Evolutionary conservation across 2,797 vertebrate genomes (phyloP), one percentile per base, ranked within the genome.

Genomic region (Acanthis flammea): DNA sequence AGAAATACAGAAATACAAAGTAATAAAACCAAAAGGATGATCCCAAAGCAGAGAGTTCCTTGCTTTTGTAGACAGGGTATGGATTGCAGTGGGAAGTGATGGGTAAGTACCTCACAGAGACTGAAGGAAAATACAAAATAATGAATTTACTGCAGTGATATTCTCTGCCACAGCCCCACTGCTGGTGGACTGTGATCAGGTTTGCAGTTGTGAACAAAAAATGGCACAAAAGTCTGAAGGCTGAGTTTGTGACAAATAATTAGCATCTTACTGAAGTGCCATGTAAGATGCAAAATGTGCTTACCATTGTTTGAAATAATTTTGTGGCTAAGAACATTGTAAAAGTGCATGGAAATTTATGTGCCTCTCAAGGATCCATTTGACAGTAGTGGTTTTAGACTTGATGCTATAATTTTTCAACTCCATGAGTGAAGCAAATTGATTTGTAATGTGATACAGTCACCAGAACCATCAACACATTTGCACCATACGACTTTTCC

Each of bases 401-500:
- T 84, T 81, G 31, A 31, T 81, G 19, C 47, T 85, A 1, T 33
- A 78, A 62, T 33, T 57, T 37, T 80, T 87, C 45, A 75, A 3
- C 22, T 88, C 37, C n/a, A 33, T 13, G 22, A 94, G 50, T 54
- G 47, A 86, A 72, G 62, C 50, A 66, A 94, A 92, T 51, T 72
- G 50, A 92, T 95, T 88, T 92, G 70, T 88, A 78, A 80, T 28
- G 86, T 65, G 79, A 75, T 84, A 68, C n/a, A 91, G 30, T 90
- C 78, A 77, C 35, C 66, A 94, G 47, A 84, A 51, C 47, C 60
- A 61, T 88, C 88, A 93, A 62, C 79, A 72, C 39, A 41, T 92
- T 94, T 80, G 50, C 50, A 61, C 25, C 42, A 51, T 13, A 14
- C 5, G 5, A 70, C 58, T 77, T 80, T 50, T 82, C 62, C 71